These are phyloP conservation scores for Pseudococcus longispinus DNA, from an alignment of 2,888 invertebrate genomes.

Conservation along the genomic window DNA sequence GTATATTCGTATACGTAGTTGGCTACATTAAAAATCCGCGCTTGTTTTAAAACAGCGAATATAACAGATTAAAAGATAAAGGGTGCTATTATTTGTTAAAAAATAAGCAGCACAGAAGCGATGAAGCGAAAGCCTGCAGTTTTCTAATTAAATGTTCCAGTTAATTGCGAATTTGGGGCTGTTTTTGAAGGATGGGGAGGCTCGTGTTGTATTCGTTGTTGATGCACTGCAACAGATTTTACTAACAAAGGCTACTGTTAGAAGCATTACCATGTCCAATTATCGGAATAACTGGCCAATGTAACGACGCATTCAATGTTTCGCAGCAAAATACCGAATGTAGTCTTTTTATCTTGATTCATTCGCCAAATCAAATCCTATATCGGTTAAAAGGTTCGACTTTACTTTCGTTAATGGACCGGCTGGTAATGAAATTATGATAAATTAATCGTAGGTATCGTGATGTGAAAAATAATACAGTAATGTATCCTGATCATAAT, in stretches of 20 bases:
- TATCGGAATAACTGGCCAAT: conserved; percentile 47
- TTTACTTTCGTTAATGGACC: conserved; percentile 5
- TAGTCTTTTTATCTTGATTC: conserved; percentile 28
- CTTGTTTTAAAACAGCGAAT: not conserved
- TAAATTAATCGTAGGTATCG: not conserved
- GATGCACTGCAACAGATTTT: conserved; percentile 54
- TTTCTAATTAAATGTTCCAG: conserved; percentile 57
- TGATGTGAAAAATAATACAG: not conserved
- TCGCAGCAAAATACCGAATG: not conserved
- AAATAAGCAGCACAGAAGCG: conserved; percentile 5
- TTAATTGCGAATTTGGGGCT: conserved; percentile 52
- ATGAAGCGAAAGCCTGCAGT: conserved; percentile 45
- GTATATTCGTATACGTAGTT: not conserved
- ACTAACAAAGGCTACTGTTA: conserved; percentile 52
- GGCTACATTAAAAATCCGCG: not conserved
- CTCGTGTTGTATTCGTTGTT: conserved; percentile 51
- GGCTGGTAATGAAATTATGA: conserved; percentile 8
- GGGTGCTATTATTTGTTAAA: conserved; percentile 33
- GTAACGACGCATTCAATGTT: conserved; percentile 27
- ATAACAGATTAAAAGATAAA: conserved; percentile 36
- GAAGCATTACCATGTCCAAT: conserved; percentile 57
- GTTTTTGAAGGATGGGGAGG: conserved; percentile 49
- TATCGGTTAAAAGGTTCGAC: conserved; percentile 2
- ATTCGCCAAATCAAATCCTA: not conserved
- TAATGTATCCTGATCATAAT: not conserved